A percentile compares a stretch with the other conserved stretches of the same genome.
Conservation (phyloP, 2,888 invertebrate species). For the Quadroppia sp. region DNA sequence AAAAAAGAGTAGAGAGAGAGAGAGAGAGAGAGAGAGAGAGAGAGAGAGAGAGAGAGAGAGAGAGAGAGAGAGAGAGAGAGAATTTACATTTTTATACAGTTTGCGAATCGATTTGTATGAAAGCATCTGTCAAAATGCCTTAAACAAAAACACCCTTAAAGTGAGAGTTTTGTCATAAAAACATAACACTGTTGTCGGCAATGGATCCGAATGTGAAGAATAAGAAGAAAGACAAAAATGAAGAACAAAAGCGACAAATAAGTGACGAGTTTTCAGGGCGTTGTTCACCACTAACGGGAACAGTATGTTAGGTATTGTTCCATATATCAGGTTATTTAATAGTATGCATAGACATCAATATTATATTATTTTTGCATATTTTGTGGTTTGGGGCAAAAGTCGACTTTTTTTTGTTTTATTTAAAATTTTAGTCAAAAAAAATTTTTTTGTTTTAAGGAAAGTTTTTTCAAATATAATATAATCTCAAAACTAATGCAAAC, state of each 20-base stretch:
- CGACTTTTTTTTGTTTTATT: not conserved
- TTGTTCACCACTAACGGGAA: conserved; percentile 10
- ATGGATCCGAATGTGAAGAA: too few relatives aligned
- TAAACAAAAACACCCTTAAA: conserved; percentile 21
- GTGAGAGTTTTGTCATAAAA: conserved; percentile 4
- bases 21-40: too few relatives aligned
- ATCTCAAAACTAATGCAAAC: conserved; percentile 8
- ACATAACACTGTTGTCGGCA: not conserved
- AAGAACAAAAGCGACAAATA: conserved; percentile 27
- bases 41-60: not conserved
- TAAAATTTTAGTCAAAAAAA: not conserved
- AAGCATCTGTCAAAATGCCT: conserved; percentile 24
- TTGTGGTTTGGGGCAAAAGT: conserved; percentile 15
- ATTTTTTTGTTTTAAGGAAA: not conserved
- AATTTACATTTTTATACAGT: conserved; percentile 27
- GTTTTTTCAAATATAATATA: not conserved
- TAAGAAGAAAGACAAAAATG: not conserved
- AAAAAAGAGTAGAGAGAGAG: too few relatives aligned
- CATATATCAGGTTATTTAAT: not conserved
- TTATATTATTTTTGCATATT: conserved; percentile 14
- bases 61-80: not conserved
- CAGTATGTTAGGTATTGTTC: not conserved
- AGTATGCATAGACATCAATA: not conserved
- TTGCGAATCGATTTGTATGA: not conserved
- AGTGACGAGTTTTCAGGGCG: conserved; percentile 12